Base-by-base conservation (phyloP, 2,888 invertebrate species). In the Rhyacophila evoluta region DNA sequence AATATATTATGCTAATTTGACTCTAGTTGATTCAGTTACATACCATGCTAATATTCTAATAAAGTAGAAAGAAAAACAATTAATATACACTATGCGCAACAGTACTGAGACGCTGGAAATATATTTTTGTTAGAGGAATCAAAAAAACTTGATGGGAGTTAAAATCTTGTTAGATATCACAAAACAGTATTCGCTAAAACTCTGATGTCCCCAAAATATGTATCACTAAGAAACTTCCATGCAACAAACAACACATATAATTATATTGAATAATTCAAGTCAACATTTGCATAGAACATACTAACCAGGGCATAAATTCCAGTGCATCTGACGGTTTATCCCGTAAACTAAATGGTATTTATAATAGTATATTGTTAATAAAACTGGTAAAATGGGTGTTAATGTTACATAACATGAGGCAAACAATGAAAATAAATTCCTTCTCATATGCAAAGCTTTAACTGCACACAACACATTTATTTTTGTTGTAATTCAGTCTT, bases 291-390 rank as follows among this genome's bases (percentile, higher is more conserved):
- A 72, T 12, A 28, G 38, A 12, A 84, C 86, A 91, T 94, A 94
- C 94, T 93, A 93, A 94, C 94, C 94, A 94, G 92, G 94, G 94
- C 88, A 93, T 92, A 91, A 92, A 93, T 89, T 93, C 94, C 92
- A 94, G 91, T 87, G 91, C 90, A 88, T 93, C 93, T 90, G 91
- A 92, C 84, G 90, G 87, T 90, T 94, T 94, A 92, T 94, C 94
- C 93, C 93, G 92, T 91, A 92, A 93, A 93, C 94, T 94, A 92
- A 89, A 88, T 88, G 89, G 90, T 88, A 89, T 88, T 84, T 85
- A 33, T 68, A 68, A 68, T 25, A n/a, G n/a, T n/a, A 68, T 85
- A 85, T 83, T 84, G 83, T 84, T 83, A 84, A 77, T 77, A 82
- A 79, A 79, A 78, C 80, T 74, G 75, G 77, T 75, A 15, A 73